A percentile compares a stretch with the other conserved stretches of the same genome.
Evolutionary conservation across 1,140 invertebrate genomes (phyloP).

Genomic region (Drosophila arawakana): DNA sequence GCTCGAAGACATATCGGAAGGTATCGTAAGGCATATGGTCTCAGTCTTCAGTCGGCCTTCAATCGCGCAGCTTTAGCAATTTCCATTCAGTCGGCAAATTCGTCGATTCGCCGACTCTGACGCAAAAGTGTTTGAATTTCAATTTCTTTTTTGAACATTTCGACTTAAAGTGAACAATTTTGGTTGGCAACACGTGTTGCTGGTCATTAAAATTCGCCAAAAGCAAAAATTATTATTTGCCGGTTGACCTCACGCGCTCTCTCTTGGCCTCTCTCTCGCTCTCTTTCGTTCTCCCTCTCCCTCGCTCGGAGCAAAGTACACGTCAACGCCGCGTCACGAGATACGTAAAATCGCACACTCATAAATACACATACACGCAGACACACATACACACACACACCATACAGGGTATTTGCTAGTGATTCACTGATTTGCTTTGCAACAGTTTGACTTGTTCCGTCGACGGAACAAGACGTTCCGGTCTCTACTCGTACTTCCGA

Average conservation of each 20-base stretch:
- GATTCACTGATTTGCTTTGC: slow-evolving; percentile 14
- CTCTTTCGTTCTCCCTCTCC: not conserved
- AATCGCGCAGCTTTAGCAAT: slow-evolving; percentile 22
- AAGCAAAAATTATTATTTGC: not conserved
- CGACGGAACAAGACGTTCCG: not conserved
- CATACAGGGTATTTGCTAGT: slow-evolving; percentile 15
- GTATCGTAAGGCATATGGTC: slow-evolving; percentile 25
- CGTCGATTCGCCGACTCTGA: not conserved
- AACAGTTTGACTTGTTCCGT: slow-evolving; percentile 8
- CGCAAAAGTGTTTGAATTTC: not conserved
- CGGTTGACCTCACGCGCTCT: not conserved
- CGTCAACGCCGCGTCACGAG: slow-evolving; percentile 40
- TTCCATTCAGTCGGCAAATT: not conserved
- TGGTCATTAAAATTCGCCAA: not conserved
- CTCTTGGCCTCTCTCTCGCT: not conserved
- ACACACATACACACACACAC: not conserved
- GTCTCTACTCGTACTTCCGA: no score
- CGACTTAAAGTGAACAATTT: not conserved
- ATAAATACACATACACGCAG: slow-evolving; percentile 1
- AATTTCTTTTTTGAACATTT: no score
- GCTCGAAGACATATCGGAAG: slow-evolving; percentile 6
- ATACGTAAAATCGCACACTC: slow-evolving; percentile 11
- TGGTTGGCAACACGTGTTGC: slow-evolving; percentile 39
- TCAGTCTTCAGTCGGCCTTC: slow-evolving; percentile 39
- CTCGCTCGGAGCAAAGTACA: slow-evolving; percentile 36